phyloP scores from a whole-genome alignment of 2,888 invertebrate species.

The Abrostola triplasia region DNA sequence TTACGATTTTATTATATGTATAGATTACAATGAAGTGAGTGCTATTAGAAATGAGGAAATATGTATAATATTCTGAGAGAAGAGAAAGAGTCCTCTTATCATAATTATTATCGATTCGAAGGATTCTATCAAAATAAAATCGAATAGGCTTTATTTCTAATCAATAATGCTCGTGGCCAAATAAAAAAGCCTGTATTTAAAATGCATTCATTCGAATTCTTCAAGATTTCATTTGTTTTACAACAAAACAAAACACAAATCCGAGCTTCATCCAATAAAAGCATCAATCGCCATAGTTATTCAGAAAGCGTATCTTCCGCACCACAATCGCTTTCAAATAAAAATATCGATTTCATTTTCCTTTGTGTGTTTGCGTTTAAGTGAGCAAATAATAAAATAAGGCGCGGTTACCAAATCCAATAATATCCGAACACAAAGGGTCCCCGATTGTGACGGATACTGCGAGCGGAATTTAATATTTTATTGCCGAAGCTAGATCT shows the following conservation, averaged over 20 bases:
- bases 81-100: too few relatives aligned
- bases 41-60: too few relatives aligned
- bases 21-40: too few relatives aligned
- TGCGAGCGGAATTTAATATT: conserved; percentile 72
- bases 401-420: conserved; percentile 70
- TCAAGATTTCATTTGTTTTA: conserved; percentile 1
- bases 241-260: conserved; percentile 28
- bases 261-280: conserved; percentile 47
- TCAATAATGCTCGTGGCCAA: too few relatives aligned
- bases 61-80: too few relatives aligned
- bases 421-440: conserved; percentile 68
- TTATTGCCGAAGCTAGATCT: conserved; percentile 57
- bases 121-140: too few relatives aligned
- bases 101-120: too few relatives aligned
- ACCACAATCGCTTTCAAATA: conserved; percentile 60
- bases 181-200: neutral
- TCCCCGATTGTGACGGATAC: conserved; percentile 68
- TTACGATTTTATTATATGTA: too few relatives aligned
- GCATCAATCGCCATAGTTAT: conserved; percentile 59
- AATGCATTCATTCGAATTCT: conserved; percentile 29
- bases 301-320: conserved; percentile 60
- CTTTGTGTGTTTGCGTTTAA: conserved; percentile 66
- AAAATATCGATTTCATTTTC: conserved; percentile 72
- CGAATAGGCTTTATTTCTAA: too few relatives aligned
- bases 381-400: conserved; percentile 68